Evolutionary conservation across 2,113 vertebrate species (phyloP), one percentile per base, ranked within the genome.

Genomic region (Myotis lucifugus): DNA sequence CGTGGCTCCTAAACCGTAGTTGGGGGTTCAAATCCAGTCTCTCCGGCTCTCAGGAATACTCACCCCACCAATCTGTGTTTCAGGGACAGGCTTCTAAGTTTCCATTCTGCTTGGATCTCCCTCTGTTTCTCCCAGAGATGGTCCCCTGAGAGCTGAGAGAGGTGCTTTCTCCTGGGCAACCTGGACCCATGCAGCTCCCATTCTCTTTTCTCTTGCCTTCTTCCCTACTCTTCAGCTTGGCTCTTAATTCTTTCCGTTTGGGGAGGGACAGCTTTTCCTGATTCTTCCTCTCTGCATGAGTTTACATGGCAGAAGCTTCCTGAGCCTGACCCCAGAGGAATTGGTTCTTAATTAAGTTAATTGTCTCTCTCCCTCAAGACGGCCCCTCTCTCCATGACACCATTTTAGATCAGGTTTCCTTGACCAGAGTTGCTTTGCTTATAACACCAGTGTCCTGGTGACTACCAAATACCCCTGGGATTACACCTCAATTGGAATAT

Each of bases 281-380:
- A 77, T 59, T 86, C 32, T 92, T 88, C n/a, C 40, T 85, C 46
- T 66, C 74, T n/a, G 32, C 9, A 70, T 72, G 85, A 78, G 54
- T 18, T 78, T 82, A 37, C 61, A 54, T 8, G 18, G 40, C 81
- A 84, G 11, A 69, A 84, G 73, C 23, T 82, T 82, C 59, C 46
- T 93, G 21, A 72, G 81, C 40, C 42, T 91, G 54, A 48, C 23
- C 46, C 54, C 25, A 74, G 56, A 95, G 32, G 40, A 84, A 12
- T 11, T 69, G 61, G 52, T 91, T 40, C 61, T 85, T 92, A 83
- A 93, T 59, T 81, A 92, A 66, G 10, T 89, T 77, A 59, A 81
- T 42, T 17, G 5, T 67, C 72, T n/a, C 64, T 67, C 46, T 93
- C 37, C 70, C 40, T 66, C 27, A 27, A 66, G 77, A 54, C 12